Evolutionary conservation across 2,888 invertebrate genomes (phyloP).

Genomic region (Tipula lateralis): DNA sequence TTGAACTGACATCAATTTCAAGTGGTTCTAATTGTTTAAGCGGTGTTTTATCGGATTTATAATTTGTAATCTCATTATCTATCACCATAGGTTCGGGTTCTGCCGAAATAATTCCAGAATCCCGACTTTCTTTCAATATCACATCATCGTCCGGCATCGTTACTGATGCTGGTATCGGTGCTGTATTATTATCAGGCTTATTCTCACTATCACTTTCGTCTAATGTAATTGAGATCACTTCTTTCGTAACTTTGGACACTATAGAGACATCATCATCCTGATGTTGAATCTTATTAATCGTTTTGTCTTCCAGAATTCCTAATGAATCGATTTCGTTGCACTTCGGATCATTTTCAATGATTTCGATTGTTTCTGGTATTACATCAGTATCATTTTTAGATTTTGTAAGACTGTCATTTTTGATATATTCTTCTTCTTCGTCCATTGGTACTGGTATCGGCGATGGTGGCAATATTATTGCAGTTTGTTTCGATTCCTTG

Average conservation of each 20-base stretch:
- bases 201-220: conserved; percentile 27
- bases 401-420: not conserved
- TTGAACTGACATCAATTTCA: not conserved
- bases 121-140: not conserved
- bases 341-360: not conserved
- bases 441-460: not conserved
- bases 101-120: not conserved
- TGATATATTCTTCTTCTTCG: not conserved
- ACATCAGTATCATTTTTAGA: not conserved
- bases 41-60: not conserved
- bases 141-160: not conserved
- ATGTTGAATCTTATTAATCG: not conserved
- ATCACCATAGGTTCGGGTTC: not conserved
- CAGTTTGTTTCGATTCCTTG: not conserved
- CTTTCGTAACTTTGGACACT: not conserved
- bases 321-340: not conserved
- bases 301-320: not conserved
- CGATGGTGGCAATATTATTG: not conserved
- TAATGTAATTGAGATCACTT: not conserved
- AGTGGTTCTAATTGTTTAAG: not conserved
- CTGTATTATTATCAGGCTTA: not conserved
- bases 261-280: not conserved
- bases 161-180: not conserved
- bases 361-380: not conserved
- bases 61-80: not conserved